A percentile compares a stretch with the other conserved stretches of the same genome.
Conservation (phyloP, 2,113 vertebrate genomes). For the Rhabdornis inornatus region DNA sequence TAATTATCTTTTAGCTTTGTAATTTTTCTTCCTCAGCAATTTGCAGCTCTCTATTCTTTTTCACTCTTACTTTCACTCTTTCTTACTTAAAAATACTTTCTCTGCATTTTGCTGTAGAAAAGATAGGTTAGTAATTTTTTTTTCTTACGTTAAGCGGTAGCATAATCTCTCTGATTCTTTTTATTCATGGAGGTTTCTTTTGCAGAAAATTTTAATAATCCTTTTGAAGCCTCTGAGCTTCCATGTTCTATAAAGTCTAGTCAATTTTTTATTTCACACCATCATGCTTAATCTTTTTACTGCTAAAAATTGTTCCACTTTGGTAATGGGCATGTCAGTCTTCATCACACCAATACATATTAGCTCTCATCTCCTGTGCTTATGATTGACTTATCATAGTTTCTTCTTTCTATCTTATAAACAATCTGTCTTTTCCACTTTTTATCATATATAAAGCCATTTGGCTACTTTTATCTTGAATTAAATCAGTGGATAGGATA, state of each 20-base stretch:
- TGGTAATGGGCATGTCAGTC: background rate
- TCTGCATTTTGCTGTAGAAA: background rate
- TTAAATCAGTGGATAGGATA: background rate
- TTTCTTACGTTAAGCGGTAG: background rate
- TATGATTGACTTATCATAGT: background rate
- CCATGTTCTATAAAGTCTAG: background rate
- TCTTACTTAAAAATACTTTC: background rate
- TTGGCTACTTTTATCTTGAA: conserved; percentile 8
- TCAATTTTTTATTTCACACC: background rate
- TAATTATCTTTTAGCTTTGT: background rate
- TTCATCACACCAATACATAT: background rate
- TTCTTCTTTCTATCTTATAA: background rate
- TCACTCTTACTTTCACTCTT: background rate
- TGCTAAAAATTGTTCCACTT: background rate
- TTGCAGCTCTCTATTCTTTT: background rate
- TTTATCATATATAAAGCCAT: background rate
- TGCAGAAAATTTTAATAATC: background rate
- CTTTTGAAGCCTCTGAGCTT: background rate
- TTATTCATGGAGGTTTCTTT: background rate
- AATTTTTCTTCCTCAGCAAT: background rate
- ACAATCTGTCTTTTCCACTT: background rate
- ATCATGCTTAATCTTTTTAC: background rate
- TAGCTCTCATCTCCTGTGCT: background rate
- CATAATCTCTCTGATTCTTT: background rate
- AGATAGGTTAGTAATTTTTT: background rate